Conservation (phyloP, 2,888 invertebrate species). For the Caenorhabditis zanzibari region DNA sequence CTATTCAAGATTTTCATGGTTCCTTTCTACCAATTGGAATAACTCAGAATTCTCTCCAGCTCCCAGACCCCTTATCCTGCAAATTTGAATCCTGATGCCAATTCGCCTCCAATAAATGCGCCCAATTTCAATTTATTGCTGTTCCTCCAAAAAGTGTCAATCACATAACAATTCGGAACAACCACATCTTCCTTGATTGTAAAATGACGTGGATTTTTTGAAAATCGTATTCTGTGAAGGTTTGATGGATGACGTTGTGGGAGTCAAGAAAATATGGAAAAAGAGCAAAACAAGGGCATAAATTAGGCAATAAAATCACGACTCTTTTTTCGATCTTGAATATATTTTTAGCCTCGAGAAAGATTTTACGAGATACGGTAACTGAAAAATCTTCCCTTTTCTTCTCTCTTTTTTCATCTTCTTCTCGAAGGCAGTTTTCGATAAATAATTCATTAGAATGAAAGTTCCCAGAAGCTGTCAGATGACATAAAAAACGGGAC, state of each 20-base stretch:
- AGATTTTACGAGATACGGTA: not conserved
- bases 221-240: not conserved
- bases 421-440: conserved; percentile 2
- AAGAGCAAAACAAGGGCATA: not conserved
- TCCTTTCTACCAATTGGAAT: no score
- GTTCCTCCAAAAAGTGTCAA: conserved; percentile 6
- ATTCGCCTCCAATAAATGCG: no score
- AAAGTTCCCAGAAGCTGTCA: conserved; percentile 38
- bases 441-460: conserved; percentile 31
- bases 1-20: no score
- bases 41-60: no score
- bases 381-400: not conserved
- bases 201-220: not conserved
- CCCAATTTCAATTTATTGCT: not conserved
- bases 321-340: not conserved
- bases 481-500: conserved; percentile 15
- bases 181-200: not conserved
- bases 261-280: not conserved
- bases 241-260: not conserved
- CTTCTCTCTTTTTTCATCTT: not conserved
- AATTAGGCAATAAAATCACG: not conserved
- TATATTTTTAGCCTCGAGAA: not conserved
- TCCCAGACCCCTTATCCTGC: not conserved
- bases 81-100: not conserved
- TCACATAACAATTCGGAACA: not conserved